Conservation (phyloP, 2,888 invertebrate species). For the Tetanocera ferruginea region DNA sequence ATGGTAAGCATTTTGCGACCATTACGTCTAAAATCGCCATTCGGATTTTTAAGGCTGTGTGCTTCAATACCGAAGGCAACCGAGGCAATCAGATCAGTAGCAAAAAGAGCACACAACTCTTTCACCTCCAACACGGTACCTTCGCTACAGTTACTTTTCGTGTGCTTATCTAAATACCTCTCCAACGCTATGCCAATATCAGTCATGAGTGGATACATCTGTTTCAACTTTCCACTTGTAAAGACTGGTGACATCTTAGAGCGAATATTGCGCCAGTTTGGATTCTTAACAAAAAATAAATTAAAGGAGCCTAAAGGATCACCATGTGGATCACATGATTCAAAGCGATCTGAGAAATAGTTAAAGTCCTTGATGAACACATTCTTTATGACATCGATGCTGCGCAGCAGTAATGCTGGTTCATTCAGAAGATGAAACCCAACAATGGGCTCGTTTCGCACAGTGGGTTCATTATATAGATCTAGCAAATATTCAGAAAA, state of each 20-base stretch:
- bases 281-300: constrained; percentile 69
- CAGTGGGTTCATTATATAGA: constrained; percentile 59
- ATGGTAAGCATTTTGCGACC: constrained; percentile 66
- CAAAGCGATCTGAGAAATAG: constrained; percentile 63
- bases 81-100: constrained; percentile 69
- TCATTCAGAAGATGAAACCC: constrained; percentile 69
- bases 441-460: constrained; percentile 55
- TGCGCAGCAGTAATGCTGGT: constrained; percentile 68
- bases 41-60: constrained; percentile 68
- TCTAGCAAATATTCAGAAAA: no score
- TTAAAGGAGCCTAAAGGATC: constrained; percentile 69
- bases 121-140: constrained; percentile 57
- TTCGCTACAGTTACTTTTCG: constrained; percentile 30
- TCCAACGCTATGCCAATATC: constrained; percentile 60
- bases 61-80: constrained; percentile 70
- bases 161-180: constrained; percentile 51
- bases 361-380: constrained; percentile 70
- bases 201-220: constrained; percentile 61
- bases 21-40: constrained; percentile 64
- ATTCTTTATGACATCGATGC: constrained; percentile 69
- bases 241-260: constrained; percentile 69
- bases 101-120: constrained; percentile 62
- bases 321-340: constrained; percentile 56
- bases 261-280: constrained; percentile 68
- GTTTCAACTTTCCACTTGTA: constrained; percentile 64